Percentiles rank a stretch among this genome's conserved stretches.
Conservation (phyloP, 2,113 vertebrate species). For the Uropsilus gracilis region DNA sequence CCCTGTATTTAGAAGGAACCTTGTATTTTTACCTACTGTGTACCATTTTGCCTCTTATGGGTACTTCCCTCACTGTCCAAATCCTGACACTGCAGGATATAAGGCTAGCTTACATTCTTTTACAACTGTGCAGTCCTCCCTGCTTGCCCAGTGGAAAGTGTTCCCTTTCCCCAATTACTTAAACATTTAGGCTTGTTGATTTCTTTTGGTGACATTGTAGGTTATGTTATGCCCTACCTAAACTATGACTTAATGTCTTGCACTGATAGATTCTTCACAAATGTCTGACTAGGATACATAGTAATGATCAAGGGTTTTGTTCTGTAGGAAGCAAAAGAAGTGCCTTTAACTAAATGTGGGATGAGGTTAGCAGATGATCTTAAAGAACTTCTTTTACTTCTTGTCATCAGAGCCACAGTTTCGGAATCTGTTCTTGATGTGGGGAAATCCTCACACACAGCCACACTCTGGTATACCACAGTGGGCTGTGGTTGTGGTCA, state of each 20-base stretch:
- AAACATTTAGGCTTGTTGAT: neutral
- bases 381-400: neutral
- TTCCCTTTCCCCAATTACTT: neutral
- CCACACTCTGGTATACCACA: neutral
- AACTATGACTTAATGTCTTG: neutral
- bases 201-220: neutral
- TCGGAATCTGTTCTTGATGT: neutral
- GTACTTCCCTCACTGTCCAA: neutral
- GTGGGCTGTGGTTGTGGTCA: neutral
- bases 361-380: too few species aligned
- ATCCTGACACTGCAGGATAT: neutral
- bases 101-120: neutral
- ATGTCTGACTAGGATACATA: rapidly evolving
- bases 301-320: rapidly evolving
- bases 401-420: neutral
- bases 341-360: neutral
- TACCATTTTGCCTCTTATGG: neutral
- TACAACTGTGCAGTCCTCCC: neutral
- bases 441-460: neutral
- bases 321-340: neutral
- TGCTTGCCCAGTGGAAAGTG: too few species aligned
- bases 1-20: neutral
- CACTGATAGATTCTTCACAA: rapidly evolving
- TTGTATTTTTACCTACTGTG: neutral
- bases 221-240: neutral